Conservation (phyloP, 2,797 vertebrate genomes). For the Coreius guichenoti region DNA sequence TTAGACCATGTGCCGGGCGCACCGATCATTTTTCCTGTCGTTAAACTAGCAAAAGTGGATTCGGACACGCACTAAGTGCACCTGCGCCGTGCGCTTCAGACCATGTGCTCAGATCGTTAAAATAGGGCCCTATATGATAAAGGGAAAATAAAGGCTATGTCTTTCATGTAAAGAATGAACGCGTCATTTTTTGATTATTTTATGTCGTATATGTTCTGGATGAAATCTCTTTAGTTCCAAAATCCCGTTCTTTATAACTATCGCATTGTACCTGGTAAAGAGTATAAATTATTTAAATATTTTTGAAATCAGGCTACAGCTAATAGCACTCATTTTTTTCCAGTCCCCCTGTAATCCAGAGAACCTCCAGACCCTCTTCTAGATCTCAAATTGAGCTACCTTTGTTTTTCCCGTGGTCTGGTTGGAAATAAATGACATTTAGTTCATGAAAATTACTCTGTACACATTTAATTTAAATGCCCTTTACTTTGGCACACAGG, state of each 20-base stretch:
- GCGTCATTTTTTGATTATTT: neutral
- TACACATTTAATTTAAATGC: constrained; percentile 13
- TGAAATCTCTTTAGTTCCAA: neutral
- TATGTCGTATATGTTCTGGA: no score
- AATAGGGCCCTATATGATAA: no score
- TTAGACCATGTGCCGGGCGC: no score
- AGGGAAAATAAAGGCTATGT: neutral
- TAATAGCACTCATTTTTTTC: neutral
- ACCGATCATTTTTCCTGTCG: no score
- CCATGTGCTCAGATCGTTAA: no score
- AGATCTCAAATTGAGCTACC: neutral
- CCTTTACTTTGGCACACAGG: constrained; percentile 23
- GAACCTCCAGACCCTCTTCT: neutral
- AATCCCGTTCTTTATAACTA: neutral
- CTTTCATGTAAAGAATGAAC: neutral
- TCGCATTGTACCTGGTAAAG: neutral
- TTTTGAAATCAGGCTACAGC: neutral
- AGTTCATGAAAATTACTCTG: neutral
- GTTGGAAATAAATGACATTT: constrained; percentile 19
- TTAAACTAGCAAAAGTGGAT: no score
- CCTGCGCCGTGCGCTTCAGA: no score
- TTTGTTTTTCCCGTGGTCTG: neutral
- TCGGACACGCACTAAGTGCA: no score
- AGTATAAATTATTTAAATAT: neutral
- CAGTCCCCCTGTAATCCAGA: neutral